Base-by-base conservation (phyloP, 92 coral and sea anemone genomes). In the Porites rus region DNA sequence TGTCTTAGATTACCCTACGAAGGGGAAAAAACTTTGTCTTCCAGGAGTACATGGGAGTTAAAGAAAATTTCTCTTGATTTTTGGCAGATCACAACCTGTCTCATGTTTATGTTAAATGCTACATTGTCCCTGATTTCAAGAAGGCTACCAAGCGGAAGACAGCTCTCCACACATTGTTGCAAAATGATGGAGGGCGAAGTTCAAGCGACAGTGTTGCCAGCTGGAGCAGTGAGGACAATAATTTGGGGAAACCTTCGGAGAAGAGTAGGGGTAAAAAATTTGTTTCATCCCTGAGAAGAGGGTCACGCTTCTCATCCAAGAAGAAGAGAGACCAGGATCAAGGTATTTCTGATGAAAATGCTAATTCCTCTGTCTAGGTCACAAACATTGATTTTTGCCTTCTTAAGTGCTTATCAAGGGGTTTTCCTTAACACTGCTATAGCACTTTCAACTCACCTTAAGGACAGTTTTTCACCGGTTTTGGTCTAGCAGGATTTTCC, bases 121-220 rank as follows among this genome's bases (percentile, higher is more conserved):
- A 95, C 85, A 88, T 97, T 16, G 75, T 93, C 38, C 98, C 99
- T 7, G 96, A 95, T 86, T 90, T 91, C 38, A 58, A 80, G 74
- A 95, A 93, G 75, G 87, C 88, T 10, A 91, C 95, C 22, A 97
- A 97, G 52, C 77, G 96, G 1, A 97, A 97, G 80, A 95, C 99
- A 4, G 87, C 82, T 31, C 79, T 81, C 22, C 79, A 88, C 43
- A 97, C 80, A 70, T 80, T 97, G 67, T 95, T 87, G 65, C n/a
- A 52, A 22, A 24, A 78, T 61, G 66, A 51, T 66, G 67, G 75
- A 76, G 13, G 82, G 19, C 80, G 86, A 4, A 68, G 76, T 7
- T 80, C 89, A 62, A 93, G 93, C 70, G 88, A 90, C 70, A 83
- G 92, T 21, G 92, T 93, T 0, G 83, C 85, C 16, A 80, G 89